Base-by-base conservation (phyloP, 2,888 invertebrate genomes). In the Pedicia rivosa region DNA sequence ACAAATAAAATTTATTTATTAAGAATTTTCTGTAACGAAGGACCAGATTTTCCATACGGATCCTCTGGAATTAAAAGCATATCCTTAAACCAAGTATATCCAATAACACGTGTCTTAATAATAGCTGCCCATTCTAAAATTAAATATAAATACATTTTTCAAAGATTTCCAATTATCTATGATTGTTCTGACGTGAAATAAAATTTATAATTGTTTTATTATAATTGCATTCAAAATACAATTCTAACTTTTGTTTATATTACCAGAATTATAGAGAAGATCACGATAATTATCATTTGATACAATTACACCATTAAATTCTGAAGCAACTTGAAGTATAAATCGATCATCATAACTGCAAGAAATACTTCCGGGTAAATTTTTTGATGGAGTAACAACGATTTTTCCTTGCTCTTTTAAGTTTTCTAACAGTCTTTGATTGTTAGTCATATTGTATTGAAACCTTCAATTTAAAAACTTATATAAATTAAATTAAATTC, bases 11-110 rank as follows among this genome's bases (percentile, higher is more conserved):
- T 10, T 24, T 33, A 22, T 14, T 22, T 35, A 44, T 54, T 67
- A 1, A 87, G 57, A 48, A 87, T 81, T 15, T 66, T 53, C 36
- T 75, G 67, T 1, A 88, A 59, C 0, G 58, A 62, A 0, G 86
- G 87, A 1, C 87, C 87, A 44, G 57, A 46, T 38, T 70, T 62
- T 0, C 88, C 88, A 9, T 87, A 62, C 0, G 88, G 88, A 62
- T 90, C 88, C 36, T 69, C 66, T 0, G 88, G 84, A 45, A 86
- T 74, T 70, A 88, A 81, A 9, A 90, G 70, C 54, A 76, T 68
- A 51, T 84, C 74, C n/a, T 74, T 71, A 1, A 80, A 80, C 74
- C 83, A 88, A 0, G 81, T 78, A 50, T 76, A 86, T 40, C 74
- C 74, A 5, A 88, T 57, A 3, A 88, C 57, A 39, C 82, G 64